Conservation (phyloP, 2,113 vertebrate genomes). For the Aegotheles bennettii region DNA sequence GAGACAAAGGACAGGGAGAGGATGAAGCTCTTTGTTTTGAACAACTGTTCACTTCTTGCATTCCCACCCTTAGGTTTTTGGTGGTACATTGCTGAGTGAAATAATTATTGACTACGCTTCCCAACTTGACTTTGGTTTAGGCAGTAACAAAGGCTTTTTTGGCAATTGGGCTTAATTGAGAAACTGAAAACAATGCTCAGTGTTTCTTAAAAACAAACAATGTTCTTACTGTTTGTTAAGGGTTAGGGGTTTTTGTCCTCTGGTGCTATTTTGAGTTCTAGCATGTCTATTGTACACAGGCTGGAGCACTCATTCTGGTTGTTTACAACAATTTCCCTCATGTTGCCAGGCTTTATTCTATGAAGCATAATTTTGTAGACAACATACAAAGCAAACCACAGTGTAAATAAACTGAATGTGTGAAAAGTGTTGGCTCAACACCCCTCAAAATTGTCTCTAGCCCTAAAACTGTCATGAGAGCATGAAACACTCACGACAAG, state of each 20-base stretch:
- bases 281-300: slow-evolving; percentile 2
- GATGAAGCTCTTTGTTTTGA: not conserved
- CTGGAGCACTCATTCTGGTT: not conserved
- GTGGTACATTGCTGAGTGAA: not conserved
- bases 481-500: not conserved
- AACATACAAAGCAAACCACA: not conserved
- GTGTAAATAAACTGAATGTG: slow-evolving; percentile 7
- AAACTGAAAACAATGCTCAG: slow-evolving; percentile 30
- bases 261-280: slow-evolving; percentile 49
- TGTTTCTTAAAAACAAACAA: slow-evolving; percentile 51
- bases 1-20: not conserved
- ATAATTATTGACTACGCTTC: not conserved
- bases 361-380: slow-evolving; percentile 15
- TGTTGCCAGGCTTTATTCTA: slow-evolving; percentile 33
- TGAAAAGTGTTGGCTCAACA: not conserved
- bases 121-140: not conserved
- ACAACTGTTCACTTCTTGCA: not conserved
- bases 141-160: slow-evolving; percentile 23
- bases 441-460: not conserved
- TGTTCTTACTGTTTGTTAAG: slow-evolving; percentile 28
- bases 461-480: not conserved
- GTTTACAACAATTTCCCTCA: slow-evolving; percentile 25
- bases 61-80: not conserved
- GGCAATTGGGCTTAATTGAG: slow-evolving; percentile 17
- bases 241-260: not conserved